Conservation (phyloP, 1,140 invertebrate genomes). For the Aporrectodea caliginosa region DNA sequence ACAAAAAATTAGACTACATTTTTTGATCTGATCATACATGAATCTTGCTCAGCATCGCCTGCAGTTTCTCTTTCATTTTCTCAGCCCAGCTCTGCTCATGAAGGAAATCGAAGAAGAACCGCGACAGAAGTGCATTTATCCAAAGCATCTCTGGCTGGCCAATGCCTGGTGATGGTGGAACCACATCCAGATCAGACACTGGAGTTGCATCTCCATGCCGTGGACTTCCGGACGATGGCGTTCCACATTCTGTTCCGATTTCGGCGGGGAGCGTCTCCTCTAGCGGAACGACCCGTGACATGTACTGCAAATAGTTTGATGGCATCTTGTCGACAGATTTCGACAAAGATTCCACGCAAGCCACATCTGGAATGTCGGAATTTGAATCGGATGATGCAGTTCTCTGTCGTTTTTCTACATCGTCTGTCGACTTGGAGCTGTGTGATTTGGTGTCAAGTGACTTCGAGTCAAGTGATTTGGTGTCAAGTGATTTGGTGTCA, state of each 20-base stretch:
- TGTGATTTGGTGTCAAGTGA: background rate
- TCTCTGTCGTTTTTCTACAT: background rate
- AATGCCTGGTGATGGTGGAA: background rate
- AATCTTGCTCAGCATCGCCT: conserved; percentile 78
- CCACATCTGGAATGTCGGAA: background rate
- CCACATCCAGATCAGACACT: background rate
- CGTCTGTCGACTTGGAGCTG: background rate
- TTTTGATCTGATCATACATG: too few relatives aligned
- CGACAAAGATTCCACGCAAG: too few relatives aligned
- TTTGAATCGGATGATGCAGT: background rate
- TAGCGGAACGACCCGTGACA: background rate
- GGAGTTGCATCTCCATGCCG: too few relatives aligned
- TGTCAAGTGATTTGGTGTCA: background rate
- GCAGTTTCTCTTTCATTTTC: conserved; percentile 67
- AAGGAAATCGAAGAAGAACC: conserved; percentile 76
- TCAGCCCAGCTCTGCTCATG: conserved; percentile 63
- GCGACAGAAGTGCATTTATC: conserved; percentile 72
- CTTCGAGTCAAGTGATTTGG: background rate
- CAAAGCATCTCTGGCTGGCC: conserved; percentile 57
- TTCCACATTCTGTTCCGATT: background rate
- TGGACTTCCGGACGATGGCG: too few relatives aligned
- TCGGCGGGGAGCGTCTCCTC: background rate
- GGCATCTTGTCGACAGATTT: background rate
- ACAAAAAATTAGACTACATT: too few relatives aligned
- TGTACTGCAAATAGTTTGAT: background rate